A percentile compares a stretch with the other conserved stretches of the same genome.
These are phyloP conservation scores for Asobara japonica DNA, from an alignment of 1,140 invertebrate species.

Conservation along the genomic window DNA sequence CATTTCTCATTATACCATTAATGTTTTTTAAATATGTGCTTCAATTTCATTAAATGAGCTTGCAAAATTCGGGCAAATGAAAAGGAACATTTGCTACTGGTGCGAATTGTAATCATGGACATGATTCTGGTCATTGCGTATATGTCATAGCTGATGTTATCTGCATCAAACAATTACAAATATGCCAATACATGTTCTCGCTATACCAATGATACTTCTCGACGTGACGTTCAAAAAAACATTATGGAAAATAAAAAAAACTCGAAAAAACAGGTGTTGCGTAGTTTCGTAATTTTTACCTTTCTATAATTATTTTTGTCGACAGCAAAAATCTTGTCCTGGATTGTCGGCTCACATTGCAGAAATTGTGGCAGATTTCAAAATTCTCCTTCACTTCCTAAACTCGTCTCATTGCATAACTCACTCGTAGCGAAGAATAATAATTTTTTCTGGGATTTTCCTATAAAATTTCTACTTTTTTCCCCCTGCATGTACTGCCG, in stretches of 20 bases:
- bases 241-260: too few relatives aligned
- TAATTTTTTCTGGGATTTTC: too few relatives aligned
- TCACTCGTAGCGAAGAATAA: too few relatives aligned
- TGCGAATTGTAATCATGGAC: not conserved
- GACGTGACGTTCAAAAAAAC: not conserved
- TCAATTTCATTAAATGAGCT: not conserved
- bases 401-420: too few relatives aligned
- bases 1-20: not conserved
- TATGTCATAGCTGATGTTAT: not conserved
- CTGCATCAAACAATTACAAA: not conserved
- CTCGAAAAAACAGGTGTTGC: too few relatives aligned
- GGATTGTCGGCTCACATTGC: too few relatives aligned
- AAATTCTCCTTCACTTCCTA: too few relatives aligned
- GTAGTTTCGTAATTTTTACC: too few relatives aligned
- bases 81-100: not conserved
- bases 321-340: too few relatives aligned
- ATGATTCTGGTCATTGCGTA: not conserved
- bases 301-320: not conserved
- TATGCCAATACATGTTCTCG: not conserved
- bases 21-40: not conserved
- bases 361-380: too few relatives aligned
- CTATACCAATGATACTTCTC: too few relatives aligned
- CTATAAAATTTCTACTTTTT: too few relatives aligned
- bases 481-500: not conserved
- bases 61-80: not conserved